A percentile compares a stretch with the other conserved stretches of the same genome.
These are phyloP conservation scores for Chondrosia reniformis DNA, from an alignment of 37 sponge, comb jelly and placozoan species.

Conservation along the genomic window DNA sequence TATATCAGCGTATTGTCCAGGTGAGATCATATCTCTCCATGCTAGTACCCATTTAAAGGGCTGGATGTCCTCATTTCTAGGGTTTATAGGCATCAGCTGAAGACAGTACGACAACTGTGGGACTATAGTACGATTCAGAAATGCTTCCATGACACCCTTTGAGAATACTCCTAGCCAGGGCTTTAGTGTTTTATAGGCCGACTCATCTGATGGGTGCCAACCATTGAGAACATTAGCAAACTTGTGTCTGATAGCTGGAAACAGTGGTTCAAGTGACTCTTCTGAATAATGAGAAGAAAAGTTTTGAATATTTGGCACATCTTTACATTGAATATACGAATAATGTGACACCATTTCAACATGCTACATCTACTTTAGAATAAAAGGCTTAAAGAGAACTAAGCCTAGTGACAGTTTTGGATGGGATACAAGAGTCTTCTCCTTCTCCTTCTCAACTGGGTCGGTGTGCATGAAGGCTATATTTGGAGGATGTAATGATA, in stretches of 20 bases:
- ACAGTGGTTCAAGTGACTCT: conserved; percentile 67
- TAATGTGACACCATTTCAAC: too few species aligned
- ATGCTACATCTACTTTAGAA: too few species aligned
- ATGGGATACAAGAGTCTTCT: too few species aligned
- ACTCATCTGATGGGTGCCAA: conserved; percentile 95
- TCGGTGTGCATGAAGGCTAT: too few species aligned
- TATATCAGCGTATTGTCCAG: conserved; percentile 70
- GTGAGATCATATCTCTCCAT: conserved; percentile 89
- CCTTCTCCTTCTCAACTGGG: too few species aligned
- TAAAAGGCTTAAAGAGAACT: too few species aligned
- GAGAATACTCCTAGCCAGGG: conserved; percentile 94
- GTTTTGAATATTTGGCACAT: too few species aligned
- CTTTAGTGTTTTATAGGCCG: conserved; percentile 83
- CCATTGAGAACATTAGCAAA: conserved; percentile 84
- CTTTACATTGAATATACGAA: too few species aligned
- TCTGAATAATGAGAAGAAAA: conserved; percentile 30
- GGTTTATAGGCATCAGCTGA: conserved; percentile 82
- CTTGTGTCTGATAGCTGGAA: conserved; percentile 85
- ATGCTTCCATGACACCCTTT: conserved; percentile 81
- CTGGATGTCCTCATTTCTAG: conserved; percentile 75
- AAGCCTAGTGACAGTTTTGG: too few species aligned
- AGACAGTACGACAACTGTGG: conserved; percentile 85
- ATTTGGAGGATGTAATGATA: too few species aligned
- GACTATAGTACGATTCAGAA: conserved; percentile 71
- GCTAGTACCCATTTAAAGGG: conserved; percentile 85